Evolutionary conservation across 2,797 vertebrate species (phyloP).

Genomic region (Acipenser ruthenus): DNA sequence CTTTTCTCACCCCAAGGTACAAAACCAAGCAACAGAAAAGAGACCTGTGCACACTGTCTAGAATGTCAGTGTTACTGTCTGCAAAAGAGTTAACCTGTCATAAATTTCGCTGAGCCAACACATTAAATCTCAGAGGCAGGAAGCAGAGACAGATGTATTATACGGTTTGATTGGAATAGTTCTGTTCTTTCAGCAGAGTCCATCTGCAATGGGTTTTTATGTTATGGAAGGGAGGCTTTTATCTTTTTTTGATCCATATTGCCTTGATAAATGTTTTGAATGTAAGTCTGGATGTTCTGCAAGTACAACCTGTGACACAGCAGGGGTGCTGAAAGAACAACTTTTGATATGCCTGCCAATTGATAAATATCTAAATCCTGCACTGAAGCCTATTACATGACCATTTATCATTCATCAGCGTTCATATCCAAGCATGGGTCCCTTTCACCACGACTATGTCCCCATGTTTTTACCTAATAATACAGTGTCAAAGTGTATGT

Average conservation of each 20-base stretch:
- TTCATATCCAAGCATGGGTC: too few relatives aligned
- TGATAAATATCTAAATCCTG: constrained; percentile 31
- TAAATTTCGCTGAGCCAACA: constrained; percentile 8
- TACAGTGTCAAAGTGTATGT: too few relatives aligned
- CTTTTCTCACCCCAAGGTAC: constrained; percentile 3
- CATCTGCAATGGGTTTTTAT: constrained; percentile 23
- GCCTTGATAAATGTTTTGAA: neutral
- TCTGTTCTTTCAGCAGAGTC: constrained; percentile 18
- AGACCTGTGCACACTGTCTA: neutral
- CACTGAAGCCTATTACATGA: constrained; percentile 21
- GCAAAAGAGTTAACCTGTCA: constrained; percentile 8
- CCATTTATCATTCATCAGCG: constrained; percentile 17
- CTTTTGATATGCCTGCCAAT: constrained; percentile 22
- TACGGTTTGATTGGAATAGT: constrained; percentile 17
- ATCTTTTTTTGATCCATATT: constrained; percentile 33
- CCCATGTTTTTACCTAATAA: too few relatives aligned
- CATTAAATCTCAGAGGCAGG: constrained; percentile 5
- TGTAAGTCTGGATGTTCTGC: constrained; percentile 10
- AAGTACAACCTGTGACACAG: constrained; percentile 22
- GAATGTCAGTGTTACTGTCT: constrained; percentile 7
- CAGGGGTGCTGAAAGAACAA: constrained; percentile 14
- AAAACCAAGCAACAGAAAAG: neutral
- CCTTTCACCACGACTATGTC: too few relatives aligned
- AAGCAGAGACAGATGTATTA: constrained; percentile 27
- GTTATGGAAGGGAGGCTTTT: constrained; percentile 21